Evolutionary conservation across 2,797 vertebrate genomes (phyloP).

Genomic region (Halcyon leucocephala): DNA sequence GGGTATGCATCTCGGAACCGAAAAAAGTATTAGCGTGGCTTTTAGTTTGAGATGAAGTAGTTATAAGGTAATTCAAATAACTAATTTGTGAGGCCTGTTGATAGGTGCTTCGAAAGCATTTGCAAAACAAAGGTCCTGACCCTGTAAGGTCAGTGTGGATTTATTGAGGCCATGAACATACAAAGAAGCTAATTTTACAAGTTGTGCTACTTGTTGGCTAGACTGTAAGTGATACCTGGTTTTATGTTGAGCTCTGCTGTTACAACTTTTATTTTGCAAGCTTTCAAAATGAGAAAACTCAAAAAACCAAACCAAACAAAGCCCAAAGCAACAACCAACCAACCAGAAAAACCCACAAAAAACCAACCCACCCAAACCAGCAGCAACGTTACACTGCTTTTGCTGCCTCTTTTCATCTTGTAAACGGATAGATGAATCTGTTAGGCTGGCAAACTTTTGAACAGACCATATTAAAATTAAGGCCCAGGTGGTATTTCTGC

Average conservation of each 20-base stretch:
- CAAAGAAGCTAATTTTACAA: background rate
- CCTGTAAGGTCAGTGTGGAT: background rate
- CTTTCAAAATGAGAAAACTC: background rate
- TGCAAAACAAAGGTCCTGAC: background rate
- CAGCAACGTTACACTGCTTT: background rate
- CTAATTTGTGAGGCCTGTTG: background rate
- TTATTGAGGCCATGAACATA: background rate
- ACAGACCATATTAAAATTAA: background rate
- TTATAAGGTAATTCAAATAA: background rate
- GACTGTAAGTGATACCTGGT: background rate
- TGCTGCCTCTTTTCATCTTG: background rate
- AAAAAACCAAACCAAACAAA: background rate
- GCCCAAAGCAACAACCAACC: background rate
- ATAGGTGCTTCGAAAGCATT: background rate
- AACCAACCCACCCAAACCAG: background rate
- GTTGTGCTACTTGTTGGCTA: background rate
- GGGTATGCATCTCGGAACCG: rapidly evolving
- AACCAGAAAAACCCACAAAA: background rate
- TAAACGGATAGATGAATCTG: background rate
- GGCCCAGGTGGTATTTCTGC: background rate
- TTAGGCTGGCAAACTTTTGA: background rate
- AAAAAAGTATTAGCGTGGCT: background rate
- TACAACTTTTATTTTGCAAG: background rate
- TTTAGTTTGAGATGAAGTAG: background rate
- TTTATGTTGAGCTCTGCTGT: background rate